phyloP scores from a whole-genome alignment of 2,797 vertebrate species.

The Cossypha dichroa region DNA sequence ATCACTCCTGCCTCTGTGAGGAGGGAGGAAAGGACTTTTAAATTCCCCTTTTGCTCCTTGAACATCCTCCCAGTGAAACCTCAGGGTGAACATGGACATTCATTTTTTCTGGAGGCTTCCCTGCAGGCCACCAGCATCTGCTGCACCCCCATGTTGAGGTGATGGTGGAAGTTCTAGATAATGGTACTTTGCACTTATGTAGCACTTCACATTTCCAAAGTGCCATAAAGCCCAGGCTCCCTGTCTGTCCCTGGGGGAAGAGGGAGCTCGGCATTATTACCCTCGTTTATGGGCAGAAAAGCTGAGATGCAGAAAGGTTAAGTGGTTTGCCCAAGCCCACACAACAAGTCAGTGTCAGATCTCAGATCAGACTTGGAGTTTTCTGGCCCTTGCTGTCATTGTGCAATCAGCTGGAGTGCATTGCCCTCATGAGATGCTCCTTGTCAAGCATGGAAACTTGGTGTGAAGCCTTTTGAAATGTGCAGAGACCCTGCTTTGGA shows the following conservation, averaged over 20 bases:
- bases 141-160: background rate
- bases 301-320: background rate
- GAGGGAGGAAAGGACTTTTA: background rate
- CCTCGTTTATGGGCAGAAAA: conserved; percentile 38
- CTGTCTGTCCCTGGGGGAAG: conserved; percentile 2
- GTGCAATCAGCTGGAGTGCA: background rate
- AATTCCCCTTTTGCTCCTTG: background rate
- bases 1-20: background rate
- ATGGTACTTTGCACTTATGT: background rate
- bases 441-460: background rate
- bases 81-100: background rate
- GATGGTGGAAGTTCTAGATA: conserved; percentile 2
- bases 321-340: conserved; percentile 42
- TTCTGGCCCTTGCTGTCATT: conserved; percentile 13
- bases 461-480: background rate
- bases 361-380: conserved; percentile 4
- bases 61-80: background rate
- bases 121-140: background rate
- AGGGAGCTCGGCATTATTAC: background rate
- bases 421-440: background rate
- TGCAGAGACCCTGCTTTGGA: background rate
- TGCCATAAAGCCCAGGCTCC: background rate
- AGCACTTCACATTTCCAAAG: conserved; percentile 35
- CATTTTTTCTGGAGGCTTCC: background rate
- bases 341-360: conserved; percentile 28